These are phyloP conservation scores for Wasmannia auropunctata DNA, from an alignment of 1,140 invertebrate species.

Conservation along the genomic window DNA sequence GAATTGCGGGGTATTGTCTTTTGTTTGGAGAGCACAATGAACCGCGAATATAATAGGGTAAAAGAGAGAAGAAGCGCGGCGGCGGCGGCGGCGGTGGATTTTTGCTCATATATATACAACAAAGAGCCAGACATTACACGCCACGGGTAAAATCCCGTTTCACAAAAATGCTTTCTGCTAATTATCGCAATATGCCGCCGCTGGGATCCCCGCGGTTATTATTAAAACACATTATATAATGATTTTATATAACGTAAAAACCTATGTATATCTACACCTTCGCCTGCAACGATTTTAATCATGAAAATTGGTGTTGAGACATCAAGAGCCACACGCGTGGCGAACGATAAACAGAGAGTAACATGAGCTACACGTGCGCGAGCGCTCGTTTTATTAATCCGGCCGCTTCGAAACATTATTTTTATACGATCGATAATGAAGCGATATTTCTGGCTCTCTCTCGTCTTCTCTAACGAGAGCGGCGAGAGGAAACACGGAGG, in stretches of 20 bases:
- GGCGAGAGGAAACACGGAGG: conserved; percentile 19
- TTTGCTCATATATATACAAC: conserved; percentile 1
- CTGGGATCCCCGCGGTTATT: neutral
- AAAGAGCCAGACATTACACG: conserved; percentile 17
- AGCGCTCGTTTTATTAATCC: conserved; percentile 21
- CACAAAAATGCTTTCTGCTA: conserved; percentile 21
- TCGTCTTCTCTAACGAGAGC: neutral
- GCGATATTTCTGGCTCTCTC: neutral
- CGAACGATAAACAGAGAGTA: neutral
- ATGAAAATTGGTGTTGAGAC: neutral
- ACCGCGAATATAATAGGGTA: conserved; percentile 51
- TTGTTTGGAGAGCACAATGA: conserved; percentile 72
- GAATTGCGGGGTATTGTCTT: conserved; percentile 62
- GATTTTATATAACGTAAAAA: neutral
- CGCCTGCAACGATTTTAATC: neutral
- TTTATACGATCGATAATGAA: conserved; percentile 42
- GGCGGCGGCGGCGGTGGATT: conserved; percentile 51
- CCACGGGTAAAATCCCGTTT: neutral
- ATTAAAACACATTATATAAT: neutral
- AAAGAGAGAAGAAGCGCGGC: conserved; percentile 32
- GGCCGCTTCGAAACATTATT: neutral
- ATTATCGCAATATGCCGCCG: conserved; percentile 26
- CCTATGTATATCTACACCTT: too few species aligned
- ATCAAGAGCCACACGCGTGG: neutral
- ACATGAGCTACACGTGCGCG: conserved; percentile 22